Percentiles rank a stretch among this genome's conserved stretches.
Conservation (phyloP, 1,140 invertebrate species). For the Eufriesea mexicana region DNA sequence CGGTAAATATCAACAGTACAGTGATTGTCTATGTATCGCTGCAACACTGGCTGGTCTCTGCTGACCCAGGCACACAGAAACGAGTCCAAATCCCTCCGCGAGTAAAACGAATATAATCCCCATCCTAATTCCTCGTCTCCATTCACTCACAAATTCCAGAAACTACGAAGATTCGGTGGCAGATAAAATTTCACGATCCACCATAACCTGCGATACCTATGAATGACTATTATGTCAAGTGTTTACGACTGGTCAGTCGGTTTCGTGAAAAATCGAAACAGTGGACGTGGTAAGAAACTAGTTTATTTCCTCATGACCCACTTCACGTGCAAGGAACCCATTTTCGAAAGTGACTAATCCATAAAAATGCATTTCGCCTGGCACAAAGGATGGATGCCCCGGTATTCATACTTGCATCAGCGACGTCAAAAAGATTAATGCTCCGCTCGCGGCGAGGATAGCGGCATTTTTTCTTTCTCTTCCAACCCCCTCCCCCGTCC, state of each 20-base stretch:
- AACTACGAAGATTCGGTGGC: too few species aligned
- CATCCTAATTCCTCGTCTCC: too few species aligned
- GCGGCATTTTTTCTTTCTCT: neutral
- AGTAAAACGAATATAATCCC: too few species aligned
- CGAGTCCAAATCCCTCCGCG: too few species aligned
- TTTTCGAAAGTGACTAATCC: conserved; percentile 54
- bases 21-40: too few species aligned
- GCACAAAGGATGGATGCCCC: conserved; percentile 43
- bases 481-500: neutral
- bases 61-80: too few species aligned
- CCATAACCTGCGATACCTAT: neutral
- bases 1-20: too few species aligned
- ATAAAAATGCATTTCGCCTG: conserved; percentile 51
- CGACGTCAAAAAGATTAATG: conserved; percentile 56
- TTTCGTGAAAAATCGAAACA: conserved; percentile 6
- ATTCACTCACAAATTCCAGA: too few species aligned
- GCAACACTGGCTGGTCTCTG: too few species aligned
- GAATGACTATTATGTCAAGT: neutral
- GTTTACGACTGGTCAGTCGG: neutral
- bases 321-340: conserved; percentile 39
- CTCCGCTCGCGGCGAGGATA: conserved; percentile 39
- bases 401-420: conserved; percentile 54
- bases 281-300: neutral
- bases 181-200: too few species aligned
- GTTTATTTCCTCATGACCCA: conserved; percentile 24